A percentile compares a stretch with the other conserved stretches of the same genome.
Conservation (phyloP, 1,140 invertebrate species). For the Centruroides sculpturatus region DNA sequence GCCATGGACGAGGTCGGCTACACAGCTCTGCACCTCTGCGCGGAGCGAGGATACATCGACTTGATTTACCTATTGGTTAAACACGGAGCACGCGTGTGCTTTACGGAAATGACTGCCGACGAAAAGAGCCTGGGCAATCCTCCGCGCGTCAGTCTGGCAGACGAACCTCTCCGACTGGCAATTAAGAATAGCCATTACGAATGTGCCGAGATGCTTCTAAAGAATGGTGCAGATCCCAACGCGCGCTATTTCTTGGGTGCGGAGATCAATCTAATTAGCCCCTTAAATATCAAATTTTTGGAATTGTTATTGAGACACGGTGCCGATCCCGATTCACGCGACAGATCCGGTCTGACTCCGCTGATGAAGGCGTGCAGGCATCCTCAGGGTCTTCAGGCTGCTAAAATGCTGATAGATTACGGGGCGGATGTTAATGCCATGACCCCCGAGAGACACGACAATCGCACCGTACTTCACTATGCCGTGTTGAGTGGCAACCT, state of each 20-base stretch:
- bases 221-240: slow-evolving; percentile 50
- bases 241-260: slow-evolving; percentile 70
- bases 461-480: slow-evolving; percentile 68
- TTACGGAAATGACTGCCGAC: slow-evolving; percentile 27
- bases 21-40: slow-evolving; percentile 69
- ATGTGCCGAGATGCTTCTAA: slow-evolving; percentile 43
- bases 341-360: slow-evolving; percentile 65
- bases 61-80: slow-evolving; percentile 50
- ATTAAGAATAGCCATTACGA: slow-evolving; percentile 71
- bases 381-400: slow-evolving; percentile 58
- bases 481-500: slow-evolving; percentile 66
- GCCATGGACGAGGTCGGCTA: slow-evolving; percentile 78
- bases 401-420: slow-evolving; percentile 55
- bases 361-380: slow-evolving; percentile 72
- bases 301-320: slow-evolving; percentile 67
- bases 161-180: slow-evolving; percentile 64
- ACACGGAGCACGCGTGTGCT: slow-evolving; percentile 63
- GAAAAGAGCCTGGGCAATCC: slow-evolving; percentile 19
- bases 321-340: slow-evolving; percentile 68
- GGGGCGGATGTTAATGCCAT: slow-evolving; percentile 70
- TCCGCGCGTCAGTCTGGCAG: slow-evolving; percentile 28
- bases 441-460: slow-evolving; percentile 56
- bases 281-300: slow-evolving; percentile 57
- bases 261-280: slow-evolving; percentile 71
- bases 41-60: slow-evolving; percentile 56